These are phyloP conservation scores for Mechanitis mazaeus DNA, from an alignment of 2,888 invertebrate genomes.

Conservation along the genomic window DNA sequence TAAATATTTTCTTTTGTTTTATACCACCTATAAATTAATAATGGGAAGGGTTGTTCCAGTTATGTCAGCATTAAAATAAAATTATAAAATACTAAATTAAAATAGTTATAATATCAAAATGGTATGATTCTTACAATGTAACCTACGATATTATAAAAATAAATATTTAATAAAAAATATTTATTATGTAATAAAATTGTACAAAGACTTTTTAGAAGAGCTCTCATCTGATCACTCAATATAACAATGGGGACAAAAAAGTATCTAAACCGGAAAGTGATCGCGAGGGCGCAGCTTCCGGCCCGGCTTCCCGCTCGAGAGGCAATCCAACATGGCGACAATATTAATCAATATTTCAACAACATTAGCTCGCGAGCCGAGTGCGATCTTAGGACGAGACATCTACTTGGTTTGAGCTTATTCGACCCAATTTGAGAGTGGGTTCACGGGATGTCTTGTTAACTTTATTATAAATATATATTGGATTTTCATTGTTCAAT, in stretches of 20 bases:
- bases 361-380: constrained; percentile 57
- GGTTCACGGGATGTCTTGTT: background rate
- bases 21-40: constrained; percentile 14
- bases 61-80: no score
- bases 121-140: no score
- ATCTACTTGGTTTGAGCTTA: constrained; percentile 43
- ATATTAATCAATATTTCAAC: constrained; percentile 79
- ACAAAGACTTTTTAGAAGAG: constrained; percentile 29
- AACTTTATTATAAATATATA: background rate
- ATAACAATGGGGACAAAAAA: constrained; percentile 58
- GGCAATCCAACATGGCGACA: constrained; percentile 71
- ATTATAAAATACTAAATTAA: no score
- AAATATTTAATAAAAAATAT: background rate
- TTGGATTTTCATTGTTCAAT: no score
- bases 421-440: constrained; percentile 22
- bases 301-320: constrained; percentile 54
- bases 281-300: constrained; percentile 49
- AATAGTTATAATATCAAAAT: no score
- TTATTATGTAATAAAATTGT: constrained; percentile 19
- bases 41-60: background rate
- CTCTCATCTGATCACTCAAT: constrained; percentile 34
- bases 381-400: constrained; percentile 58
- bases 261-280: constrained; percentile 59
- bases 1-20: constrained; percentile 41
- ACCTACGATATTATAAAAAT: background rate